Base-by-base conservation (phyloP, 2,888 invertebrate species). In the Heliconius sara region DNA sequence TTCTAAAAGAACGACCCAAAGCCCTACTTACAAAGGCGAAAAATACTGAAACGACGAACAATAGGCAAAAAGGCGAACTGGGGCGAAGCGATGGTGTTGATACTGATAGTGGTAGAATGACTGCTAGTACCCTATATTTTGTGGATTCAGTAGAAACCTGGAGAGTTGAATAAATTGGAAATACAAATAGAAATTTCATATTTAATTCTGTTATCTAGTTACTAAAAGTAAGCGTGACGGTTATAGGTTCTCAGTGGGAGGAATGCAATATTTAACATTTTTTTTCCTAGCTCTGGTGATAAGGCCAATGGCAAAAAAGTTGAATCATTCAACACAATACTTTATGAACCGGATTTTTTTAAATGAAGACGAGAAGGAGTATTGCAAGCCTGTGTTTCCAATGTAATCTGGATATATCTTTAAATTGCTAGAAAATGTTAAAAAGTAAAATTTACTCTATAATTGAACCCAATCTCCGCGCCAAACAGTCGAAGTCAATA, bases 21-120 rank as follows among this genome's bases (percentile, higher is more conserved):
- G 79, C 72, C 81, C 84, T 81, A 84, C 77, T 84, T 84, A 80
- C 77, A 81, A 66, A 76, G 71, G 39, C 72, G 78, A 57, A 74
- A 52, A 77, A 83, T 71, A 79, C 80, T 78, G 77, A 81, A 84
- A 82, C 81, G 82, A 84, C 81, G 81, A 83, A 84, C 83, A 83
- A 83, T 82, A 79, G 81, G 63, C 83, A 79, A 82, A 80, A 80
- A 80, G 80, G 81, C 81, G 82, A 82, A 82, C 81, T 83, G 80
- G 83, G 80, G 75, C 83, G 80, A 74, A 76, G 80, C 80, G 77
- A 80, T 76, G 81, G 80, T 77, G 76, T 76, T 57, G 70, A 76
- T 73, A 76, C 77, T 78, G 81, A 79, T 60, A 77, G 30, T 60
- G 39, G 60, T 43, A 10, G 16, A 16, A 65, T 65, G 19, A 27